These are phyloP conservation scores for Salvelinus fontinalis DNA, from an alignment of 2,113 vertebrate species.

Conservation along the genomic window DNA sequence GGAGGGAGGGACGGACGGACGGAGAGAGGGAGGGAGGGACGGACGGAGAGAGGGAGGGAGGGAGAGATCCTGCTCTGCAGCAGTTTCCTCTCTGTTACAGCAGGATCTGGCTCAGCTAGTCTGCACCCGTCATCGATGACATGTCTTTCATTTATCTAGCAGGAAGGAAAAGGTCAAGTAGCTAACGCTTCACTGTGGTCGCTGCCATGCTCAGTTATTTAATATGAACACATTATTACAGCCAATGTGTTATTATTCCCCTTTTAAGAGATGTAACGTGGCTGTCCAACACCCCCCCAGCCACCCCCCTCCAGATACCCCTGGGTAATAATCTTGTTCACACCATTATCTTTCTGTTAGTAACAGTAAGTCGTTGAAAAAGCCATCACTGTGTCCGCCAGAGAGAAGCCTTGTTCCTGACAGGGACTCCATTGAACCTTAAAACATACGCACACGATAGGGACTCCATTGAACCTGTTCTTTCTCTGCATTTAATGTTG, in stretches of 20 bases:
- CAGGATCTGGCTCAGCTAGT: constrained; percentile 10
- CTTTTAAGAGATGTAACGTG: constrained; percentile 3
- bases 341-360: constrained; percentile 51
- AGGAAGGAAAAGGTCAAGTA: constrained; percentile 70
- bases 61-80: no score
- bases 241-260: constrained; percentile 31
- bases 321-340: constrained; percentile 35
- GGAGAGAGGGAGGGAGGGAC: no score
- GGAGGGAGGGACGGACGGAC: no score
- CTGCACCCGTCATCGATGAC: constrained; percentile 27
- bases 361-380: constrained; percentile 54
- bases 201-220: constrained; percentile 48
- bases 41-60: no score
- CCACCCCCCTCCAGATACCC: not conserved
- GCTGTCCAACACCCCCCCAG: not conserved
- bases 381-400: constrained; percentile 28
- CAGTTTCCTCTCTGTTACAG: constrained; percentile 9
- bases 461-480: constrained; percentile 10
- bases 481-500: constrained; percentile 52
- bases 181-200: constrained; percentile 5
- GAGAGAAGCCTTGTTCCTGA: constrained; percentile 34
- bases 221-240: constrained; percentile 59
- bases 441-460: no score
- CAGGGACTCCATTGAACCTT: not conserved
- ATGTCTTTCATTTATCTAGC: constrained; percentile 62